Conservation (phyloP, 2,797 vertebrate species). For the Poecile montanus region DNA sequence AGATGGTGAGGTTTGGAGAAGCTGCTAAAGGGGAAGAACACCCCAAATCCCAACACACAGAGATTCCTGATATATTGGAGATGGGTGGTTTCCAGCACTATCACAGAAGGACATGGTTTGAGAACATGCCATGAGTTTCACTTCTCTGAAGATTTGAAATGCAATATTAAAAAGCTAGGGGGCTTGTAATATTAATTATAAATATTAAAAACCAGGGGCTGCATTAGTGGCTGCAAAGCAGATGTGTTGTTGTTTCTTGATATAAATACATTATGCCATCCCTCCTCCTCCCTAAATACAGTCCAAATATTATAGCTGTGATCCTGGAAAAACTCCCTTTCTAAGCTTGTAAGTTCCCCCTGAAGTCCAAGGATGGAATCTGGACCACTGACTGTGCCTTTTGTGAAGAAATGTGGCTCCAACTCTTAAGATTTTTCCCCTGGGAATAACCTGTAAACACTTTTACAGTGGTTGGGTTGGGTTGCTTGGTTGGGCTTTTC, state of each 20-base stretch:
- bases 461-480: neutral
- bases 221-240: neutral
- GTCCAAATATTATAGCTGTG: neutral
- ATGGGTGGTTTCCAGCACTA: neutral
- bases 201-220: no score
- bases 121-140: neutral
- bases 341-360: neutral
- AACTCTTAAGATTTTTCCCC: neutral
- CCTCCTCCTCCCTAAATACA: neutral
- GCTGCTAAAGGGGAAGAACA: neutral
- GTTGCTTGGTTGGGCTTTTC: neutral
- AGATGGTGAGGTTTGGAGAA: neutral
- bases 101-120: rapidly evolving
- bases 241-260: neutral
- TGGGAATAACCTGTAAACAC: neutral
- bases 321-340: neutral
- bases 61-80: neutral
- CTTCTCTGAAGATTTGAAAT: neutral
- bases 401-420: neutral
- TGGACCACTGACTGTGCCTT: neutral
- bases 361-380: neutral
- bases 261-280: neutral
- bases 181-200: no score
- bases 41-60: neutral
- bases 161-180: neutral